Conservation (phyloP, 2,888 invertebrate genomes). For the Anticlea derivata region DNA sequence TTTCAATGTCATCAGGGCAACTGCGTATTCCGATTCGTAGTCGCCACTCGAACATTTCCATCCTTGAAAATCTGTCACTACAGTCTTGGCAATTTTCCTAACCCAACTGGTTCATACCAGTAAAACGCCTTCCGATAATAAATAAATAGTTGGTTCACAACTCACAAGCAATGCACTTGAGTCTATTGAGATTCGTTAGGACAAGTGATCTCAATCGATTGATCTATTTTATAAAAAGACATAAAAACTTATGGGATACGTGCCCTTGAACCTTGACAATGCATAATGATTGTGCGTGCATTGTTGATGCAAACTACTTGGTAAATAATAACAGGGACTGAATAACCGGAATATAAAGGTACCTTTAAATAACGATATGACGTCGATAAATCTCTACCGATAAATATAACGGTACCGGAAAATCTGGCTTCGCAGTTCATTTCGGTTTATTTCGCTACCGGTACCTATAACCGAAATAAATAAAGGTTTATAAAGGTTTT, state of each 20-base stretch:
- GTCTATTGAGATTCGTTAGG: slow-evolving; percentile 54
- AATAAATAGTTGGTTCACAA: slow-evolving; percentile 1
- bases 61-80: not conserved
- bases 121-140: slow-evolving; percentile 11
- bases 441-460: no score
- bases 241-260: slow-evolving; percentile 3
- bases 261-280: slow-evolving; percentile 6
- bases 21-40: not conserved
- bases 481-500: no score
- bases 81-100: slow-evolving; percentile 18
- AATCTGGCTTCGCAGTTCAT: no score
- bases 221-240: slow-evolving; percentile 33
- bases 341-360: no score
- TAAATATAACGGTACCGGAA: no score
- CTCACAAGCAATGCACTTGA: slow-evolving; percentile 35
- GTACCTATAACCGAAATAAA: no score
- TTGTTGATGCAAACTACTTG: slow-evolving; percentile 1
- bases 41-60: not conserved
- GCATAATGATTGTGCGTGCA: slow-evolving; percentile 9
- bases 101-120: slow-evolving; percentile 10
- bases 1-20: no score
- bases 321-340: no score
- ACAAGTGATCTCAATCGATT: slow-evolving; percentile 60
- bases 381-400: no score
- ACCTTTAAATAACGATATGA: no score